Conservation (phyloP, 2,888 invertebrate species). For the Gandaritis pyraliata region DNA sequence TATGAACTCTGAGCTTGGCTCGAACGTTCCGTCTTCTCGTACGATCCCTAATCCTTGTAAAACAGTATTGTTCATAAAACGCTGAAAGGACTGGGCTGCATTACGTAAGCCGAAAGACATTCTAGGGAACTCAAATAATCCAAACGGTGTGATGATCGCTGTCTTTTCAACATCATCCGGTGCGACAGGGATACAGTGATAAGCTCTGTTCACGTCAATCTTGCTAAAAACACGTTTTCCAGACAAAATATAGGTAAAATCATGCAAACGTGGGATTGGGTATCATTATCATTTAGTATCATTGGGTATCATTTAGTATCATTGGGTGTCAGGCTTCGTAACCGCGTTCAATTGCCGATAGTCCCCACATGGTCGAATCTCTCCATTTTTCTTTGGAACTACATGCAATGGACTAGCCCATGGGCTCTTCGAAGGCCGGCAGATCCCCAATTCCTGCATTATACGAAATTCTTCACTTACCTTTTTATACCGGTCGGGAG, state of each 20-base stretch:
- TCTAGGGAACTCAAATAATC: not conserved
- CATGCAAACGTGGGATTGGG: not conserved
- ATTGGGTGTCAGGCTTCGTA: constrained; percentile 8
- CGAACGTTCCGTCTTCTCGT: no score
- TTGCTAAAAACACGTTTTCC: not conserved
- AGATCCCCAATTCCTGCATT: constrained; percentile 55
- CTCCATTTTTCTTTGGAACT: constrained; percentile 39
- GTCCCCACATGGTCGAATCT: constrained; percentile 24
- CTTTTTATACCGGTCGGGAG: constrained; percentile 49
- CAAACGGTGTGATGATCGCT: not conserved
- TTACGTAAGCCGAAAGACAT: not conserved
- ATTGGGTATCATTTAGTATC: no score
- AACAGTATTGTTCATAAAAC: constrained; percentile 1
- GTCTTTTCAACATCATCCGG: constrained; percentile 1
- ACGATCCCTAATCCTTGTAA: no score
- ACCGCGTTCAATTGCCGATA: constrained; percentile 5
- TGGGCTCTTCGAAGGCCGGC: constrained; percentile 59
- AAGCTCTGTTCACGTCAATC: not conserved
- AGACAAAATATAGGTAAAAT: not conserved
- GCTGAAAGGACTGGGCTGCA: not conserved
- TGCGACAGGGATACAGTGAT: not conserved
- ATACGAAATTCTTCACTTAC: constrained; percentile 52
- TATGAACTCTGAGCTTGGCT: not conserved
- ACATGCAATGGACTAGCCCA: constrained; percentile 56
- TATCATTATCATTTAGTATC: no score